phyloP scores from a whole-genome alignment of 2,888 invertebrate genomes.

The Caenorhabditis panamensis region DNA sequence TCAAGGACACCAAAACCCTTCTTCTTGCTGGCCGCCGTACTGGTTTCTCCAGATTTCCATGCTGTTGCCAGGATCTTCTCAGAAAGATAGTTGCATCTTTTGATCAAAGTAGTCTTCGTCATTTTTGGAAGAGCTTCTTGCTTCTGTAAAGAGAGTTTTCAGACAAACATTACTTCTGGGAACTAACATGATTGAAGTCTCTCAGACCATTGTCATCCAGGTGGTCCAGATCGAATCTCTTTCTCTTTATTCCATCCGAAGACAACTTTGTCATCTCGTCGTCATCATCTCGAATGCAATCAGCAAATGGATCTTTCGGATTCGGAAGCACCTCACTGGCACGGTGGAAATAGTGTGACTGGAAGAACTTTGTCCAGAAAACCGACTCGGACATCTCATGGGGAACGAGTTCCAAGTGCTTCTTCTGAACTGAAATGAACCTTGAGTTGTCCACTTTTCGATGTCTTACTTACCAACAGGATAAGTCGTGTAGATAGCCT shows the following conservation, averaged over 20 bases:
- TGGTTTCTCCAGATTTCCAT: conserved; percentile 36
- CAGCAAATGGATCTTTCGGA: conserved; percentile 94
- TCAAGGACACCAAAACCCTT: conserved; percentile 65
- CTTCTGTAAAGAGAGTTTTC: conserved; percentile 56
- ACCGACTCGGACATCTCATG: conserved; percentile 94
- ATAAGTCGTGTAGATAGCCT: conserved; percentile 98
- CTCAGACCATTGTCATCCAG: conserved; percentile 63
- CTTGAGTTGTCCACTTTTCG: too few relatives aligned
- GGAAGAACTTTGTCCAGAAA: conserved; percentile 99
- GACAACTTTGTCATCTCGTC: conserved; percentile 82
- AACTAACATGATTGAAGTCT: conserved; percentile 58
- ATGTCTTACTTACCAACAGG: conserved; percentile 88
- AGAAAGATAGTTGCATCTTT: conserved; percentile 79
- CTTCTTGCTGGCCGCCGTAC: conserved; percentile 15
- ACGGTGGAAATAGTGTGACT: conserved; percentile 92
- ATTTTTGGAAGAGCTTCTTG: conserved; percentile 46
- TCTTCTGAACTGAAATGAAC: conserved; percentile 89
- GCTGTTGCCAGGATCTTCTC: conserved; percentile 73
- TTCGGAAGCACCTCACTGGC: conserved; percentile 84
- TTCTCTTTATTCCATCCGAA: conserved; percentile 61
- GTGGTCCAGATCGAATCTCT: conserved; percentile 69
- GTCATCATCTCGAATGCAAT: conserved; percentile 97
- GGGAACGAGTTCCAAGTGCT: conserved; percentile 96
- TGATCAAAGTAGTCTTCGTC: conserved; percentile 64
- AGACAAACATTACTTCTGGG: background rate